Percentiles rank a stretch among this genome's conserved stretches.
phyloP scores from a whole-genome alignment of 2,113 vertebrate species.

The Rafetus swinhoei region DNA sequence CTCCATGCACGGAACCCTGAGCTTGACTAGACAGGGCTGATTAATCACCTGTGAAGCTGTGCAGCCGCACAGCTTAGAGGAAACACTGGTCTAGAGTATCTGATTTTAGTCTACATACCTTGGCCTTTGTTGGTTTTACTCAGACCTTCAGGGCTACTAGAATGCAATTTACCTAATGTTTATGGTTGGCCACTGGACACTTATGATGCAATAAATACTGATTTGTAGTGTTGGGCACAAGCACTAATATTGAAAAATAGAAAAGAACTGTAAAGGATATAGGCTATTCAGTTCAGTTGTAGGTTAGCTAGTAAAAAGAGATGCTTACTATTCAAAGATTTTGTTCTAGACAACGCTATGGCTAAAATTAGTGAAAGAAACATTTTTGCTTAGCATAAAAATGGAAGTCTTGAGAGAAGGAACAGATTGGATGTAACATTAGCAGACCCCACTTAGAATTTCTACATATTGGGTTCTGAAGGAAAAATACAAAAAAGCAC shows the following conservation, averaged over 20 bases:
- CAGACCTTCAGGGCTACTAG: slow-evolving; percentile 27
- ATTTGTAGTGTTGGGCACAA: slow-evolving; percentile 20
- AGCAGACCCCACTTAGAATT: neutral
- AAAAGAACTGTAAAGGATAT: slow-evolving; percentile 45
- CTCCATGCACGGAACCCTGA: too few relatives aligned
- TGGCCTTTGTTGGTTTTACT: slow-evolving; percentile 46
- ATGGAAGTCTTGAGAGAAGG: slow-evolving; percentile 7
- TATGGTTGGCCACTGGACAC: slow-evolving; percentile 44
- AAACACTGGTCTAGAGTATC: neutral
- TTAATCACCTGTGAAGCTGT: too few relatives aligned
- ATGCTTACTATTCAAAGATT: neutral
- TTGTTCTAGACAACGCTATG: neutral
- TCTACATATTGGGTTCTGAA: neutral
- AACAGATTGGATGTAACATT: neutral
- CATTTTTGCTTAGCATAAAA: neutral
- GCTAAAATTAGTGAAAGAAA: neutral
- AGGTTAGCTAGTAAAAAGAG: slow-evolving; percentile 35
- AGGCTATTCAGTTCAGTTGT: neutral
- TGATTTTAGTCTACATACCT: slow-evolving; percentile 34
- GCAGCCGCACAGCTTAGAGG: too few relatives aligned
- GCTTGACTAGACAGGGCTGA: too few relatives aligned
- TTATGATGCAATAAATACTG: slow-evolving; percentile 59
- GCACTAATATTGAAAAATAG: slow-evolving; percentile 21
- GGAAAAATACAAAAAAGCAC: neutral
- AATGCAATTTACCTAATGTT: slow-evolving; percentile 39